phyloP scores from a whole-genome alignment of 2,113 vertebrate genomes.

The Neopipo cinnamomea region DNA sequence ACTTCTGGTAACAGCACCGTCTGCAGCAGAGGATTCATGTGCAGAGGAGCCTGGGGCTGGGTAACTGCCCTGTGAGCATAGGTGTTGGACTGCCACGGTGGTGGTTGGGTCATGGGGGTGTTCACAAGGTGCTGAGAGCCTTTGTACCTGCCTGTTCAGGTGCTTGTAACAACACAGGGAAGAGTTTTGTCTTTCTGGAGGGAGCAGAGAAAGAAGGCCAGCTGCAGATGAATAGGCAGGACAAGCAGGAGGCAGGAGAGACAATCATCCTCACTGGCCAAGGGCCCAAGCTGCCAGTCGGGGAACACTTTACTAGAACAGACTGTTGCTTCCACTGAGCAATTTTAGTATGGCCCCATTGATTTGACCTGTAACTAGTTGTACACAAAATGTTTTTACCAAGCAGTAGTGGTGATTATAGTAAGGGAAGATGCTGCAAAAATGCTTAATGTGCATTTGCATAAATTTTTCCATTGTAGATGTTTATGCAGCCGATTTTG shows the following conservation, averaged over 20 bases:
- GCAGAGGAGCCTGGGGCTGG: neutral
- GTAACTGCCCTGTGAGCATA: fast-evolving
- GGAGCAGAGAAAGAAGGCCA: neutral
- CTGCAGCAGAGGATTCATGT: neutral
- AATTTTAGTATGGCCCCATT: neutral
- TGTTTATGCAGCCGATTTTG: conserved; percentile 17
- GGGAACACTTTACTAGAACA: neutral
- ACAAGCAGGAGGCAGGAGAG: neutral
- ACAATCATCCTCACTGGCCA: fast-evolving
- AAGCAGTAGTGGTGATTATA: neutral
- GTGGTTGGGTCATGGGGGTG: neutral
- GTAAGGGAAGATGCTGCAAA: neutral
- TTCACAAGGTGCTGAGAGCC: neutral
- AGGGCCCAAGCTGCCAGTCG: neutral
- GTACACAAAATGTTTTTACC: neutral
- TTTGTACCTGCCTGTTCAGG: neutral
- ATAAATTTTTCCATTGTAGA: conserved; percentile 52
- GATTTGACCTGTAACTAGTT: neutral
- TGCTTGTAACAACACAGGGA: neutral
- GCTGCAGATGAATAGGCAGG: neutral
- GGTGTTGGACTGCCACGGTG: neutral
- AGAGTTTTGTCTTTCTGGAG: neutral
- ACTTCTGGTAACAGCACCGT: neutral
- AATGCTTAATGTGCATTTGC: neutral
- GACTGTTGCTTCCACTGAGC: neutral